These are phyloP conservation scores for Clunio marinus DNA, from an alignment of 2,888 invertebrate species.

Conservation along the genomic window DNA sequence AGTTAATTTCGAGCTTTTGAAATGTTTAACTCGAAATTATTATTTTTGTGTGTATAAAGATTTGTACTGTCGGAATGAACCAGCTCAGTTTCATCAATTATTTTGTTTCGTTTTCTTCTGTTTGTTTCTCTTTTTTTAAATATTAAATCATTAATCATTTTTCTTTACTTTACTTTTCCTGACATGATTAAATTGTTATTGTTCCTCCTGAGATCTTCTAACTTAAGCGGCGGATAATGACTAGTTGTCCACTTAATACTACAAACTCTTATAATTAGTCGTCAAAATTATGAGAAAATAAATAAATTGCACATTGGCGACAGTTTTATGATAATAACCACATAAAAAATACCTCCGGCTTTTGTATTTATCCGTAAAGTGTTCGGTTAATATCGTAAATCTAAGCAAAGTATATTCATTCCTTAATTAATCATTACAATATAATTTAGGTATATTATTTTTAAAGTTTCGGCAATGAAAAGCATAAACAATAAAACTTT, in stretches of 20 bases:
- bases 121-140: background rate
- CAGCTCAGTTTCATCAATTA: background rate
- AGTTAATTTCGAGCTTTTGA: too few species aligned
- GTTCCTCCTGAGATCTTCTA: background rate
- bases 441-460: too few species aligned
- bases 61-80: constrained; percentile 7
- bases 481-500: too few species aligned
- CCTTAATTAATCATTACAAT: too few species aligned
- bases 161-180: too few species aligned
- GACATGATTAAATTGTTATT: too few species aligned
- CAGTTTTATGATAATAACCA: background rate
- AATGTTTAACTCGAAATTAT: background rate
- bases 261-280: background rate
- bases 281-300: background rate
- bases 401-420: background rate
- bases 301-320: background rate
- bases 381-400: background rate
- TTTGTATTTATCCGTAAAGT: background rate
- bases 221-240: background rate
- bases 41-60: background rate
- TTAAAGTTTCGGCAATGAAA: too few species aligned
- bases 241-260: background rate
- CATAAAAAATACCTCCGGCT: background rate
- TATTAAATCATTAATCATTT: too few species aligned
- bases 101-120: background rate